Evolutionary conservation across 2,113 vertebrate species (phyloP).

Genomic region (Oryzias javanicus): DNA sequence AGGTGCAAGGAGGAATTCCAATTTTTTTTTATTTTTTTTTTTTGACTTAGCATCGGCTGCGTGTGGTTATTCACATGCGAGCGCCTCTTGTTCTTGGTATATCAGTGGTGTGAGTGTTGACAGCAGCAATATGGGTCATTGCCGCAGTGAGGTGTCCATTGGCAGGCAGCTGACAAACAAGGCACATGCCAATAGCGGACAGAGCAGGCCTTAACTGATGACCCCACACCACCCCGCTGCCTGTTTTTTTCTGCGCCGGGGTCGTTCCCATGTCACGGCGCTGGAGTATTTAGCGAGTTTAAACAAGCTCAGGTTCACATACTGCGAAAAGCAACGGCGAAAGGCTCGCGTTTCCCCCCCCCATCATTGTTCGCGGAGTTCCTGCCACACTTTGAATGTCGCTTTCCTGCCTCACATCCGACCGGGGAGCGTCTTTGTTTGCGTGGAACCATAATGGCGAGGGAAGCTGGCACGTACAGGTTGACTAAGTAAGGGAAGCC

Average conservation of each 20-base stretch:
- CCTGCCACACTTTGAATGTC: slow-evolving; percentile 52
- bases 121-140: slow-evolving; percentile 56
- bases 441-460: slow-evolving; percentile 59
- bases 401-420: slow-evolving; percentile 65
- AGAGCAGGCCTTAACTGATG: slow-evolving; percentile 66
- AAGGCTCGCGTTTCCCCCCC: slow-evolving; percentile 26
- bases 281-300: slow-evolving; percentile 69
- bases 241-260: slow-evolving; percentile 55
- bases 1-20: slow-evolving; percentile 32
- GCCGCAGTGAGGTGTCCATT: slow-evolving; percentile 58
- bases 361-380: slow-evolving; percentile 63
- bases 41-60: slow-evolving; percentile 35
- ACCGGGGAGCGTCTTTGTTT: slow-evolving; percentile 58
- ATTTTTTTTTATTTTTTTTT: slow-evolving; percentile 19
- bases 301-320: slow-evolving; percentile 64
- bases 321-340: slow-evolving; percentile 34
- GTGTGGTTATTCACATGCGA: slow-evolving; percentile 23
- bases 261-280: slow-evolving; percentile 56
- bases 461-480: slow-evolving; percentile 70
- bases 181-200: slow-evolving; percentile 58
- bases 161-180: slow-evolving; percentile 71
- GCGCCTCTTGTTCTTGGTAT: slow-evolving; percentile 3
- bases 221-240: slow-evolving; percentile 60
- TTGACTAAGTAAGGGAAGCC: slow-evolving; percentile 72
- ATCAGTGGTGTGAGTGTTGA: slow-evolving; percentile 59